Percentiles rank a stretch among this genome's conserved stretches.
Conservation (phyloP, 2,888 invertebrate species). For the Oxytorus armatus region DNA sequence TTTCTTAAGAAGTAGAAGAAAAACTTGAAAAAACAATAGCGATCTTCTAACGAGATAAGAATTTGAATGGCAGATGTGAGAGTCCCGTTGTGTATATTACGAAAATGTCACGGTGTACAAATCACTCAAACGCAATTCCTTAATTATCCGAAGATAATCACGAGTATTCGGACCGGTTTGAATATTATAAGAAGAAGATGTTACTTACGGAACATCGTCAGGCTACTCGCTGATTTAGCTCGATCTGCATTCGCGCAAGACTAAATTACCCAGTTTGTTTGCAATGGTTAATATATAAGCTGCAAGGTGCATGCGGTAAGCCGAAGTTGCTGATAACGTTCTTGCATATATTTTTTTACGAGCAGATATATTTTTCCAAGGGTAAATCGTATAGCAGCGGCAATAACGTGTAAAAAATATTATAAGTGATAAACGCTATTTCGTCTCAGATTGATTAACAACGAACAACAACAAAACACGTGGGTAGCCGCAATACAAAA, state of each 20-base stretch:
- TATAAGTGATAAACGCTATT: conserved; percentile 11
- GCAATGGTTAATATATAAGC: conserved; percentile 70
- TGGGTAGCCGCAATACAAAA: background rate
- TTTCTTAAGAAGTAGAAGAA: background rate
- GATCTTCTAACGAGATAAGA: background rate
- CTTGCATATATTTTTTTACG: conserved; percentile 73
- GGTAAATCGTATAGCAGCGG: conserved; percentile 19
- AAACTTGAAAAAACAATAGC: background rate
- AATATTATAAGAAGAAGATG: background rate
- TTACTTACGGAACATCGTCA: conserved; percentile 57
- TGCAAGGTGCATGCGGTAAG: conserved; percentile 49
- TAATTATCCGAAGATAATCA: too few species aligned
- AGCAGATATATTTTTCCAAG: conserved; percentile 53
- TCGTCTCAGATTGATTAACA: conserved; percentile 7
- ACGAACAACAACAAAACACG: background rate
- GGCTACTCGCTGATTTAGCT: conserved; percentile 53
- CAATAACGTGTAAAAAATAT: conserved; percentile 14
- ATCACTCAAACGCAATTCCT: too few species aligned
- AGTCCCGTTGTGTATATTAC: too few species aligned
- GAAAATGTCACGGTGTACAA: too few species aligned
- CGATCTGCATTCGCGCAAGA: conserved; percentile 60
- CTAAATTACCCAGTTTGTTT: conserved; percentile 70
- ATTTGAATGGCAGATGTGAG: too few species aligned
- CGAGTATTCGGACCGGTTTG: too few species aligned
- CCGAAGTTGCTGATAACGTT: conserved; percentile 74